Evolutionary conservation across 37 sponge, comb jelly and placozoan species (phyloP).

Genomic region (Ianthella basta): DNA sequence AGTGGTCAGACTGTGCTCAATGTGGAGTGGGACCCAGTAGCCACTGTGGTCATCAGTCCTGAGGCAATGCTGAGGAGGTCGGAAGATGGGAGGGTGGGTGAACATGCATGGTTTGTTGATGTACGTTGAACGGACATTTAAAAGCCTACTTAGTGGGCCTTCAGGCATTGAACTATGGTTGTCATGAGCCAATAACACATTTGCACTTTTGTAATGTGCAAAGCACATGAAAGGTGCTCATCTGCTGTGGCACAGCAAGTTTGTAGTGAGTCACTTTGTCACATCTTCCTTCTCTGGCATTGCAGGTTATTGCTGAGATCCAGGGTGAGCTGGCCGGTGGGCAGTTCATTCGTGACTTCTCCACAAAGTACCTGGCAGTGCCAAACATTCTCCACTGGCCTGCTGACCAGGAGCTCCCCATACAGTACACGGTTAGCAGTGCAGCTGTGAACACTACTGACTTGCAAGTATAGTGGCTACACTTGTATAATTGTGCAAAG

Average conservation of each 20-base stretch:
- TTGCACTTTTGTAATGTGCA: neutral
- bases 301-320: slow-evolving; percentile 68
- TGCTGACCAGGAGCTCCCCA: neutral
- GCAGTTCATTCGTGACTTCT: slow-evolving; percentile 48
- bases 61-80: slow-evolving; percentile 59
- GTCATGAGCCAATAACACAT: neutral
- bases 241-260: too few relatives aligned
- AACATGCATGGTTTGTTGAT: too few relatives aligned
- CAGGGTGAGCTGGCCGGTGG: slow-evolving; percentile 71
- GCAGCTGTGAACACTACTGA: too few relatives aligned
- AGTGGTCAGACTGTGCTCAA: neutral
- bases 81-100: slow-evolving; percentile 70
- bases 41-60: slow-evolving; percentile 52
- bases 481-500: too few relatives aligned
- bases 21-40: slow-evolving; percentile 56
- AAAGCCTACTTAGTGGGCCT: neutral
- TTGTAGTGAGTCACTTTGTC: too few relatives aligned
- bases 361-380: slow-evolving; percentile 60
- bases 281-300: too few relatives aligned
- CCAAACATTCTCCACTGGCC: slow-evolving; percentile 58
- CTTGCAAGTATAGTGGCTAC: too few relatives aligned
- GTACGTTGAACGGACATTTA: neutral
- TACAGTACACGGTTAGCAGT: slow-evolving; percentile 48
- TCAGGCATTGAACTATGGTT: neutral
- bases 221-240: too few relatives aligned